Evolutionary conservation across 2,888 invertebrate species (phyloP).

Genomic region (Zelleria hepariella): DNA sequence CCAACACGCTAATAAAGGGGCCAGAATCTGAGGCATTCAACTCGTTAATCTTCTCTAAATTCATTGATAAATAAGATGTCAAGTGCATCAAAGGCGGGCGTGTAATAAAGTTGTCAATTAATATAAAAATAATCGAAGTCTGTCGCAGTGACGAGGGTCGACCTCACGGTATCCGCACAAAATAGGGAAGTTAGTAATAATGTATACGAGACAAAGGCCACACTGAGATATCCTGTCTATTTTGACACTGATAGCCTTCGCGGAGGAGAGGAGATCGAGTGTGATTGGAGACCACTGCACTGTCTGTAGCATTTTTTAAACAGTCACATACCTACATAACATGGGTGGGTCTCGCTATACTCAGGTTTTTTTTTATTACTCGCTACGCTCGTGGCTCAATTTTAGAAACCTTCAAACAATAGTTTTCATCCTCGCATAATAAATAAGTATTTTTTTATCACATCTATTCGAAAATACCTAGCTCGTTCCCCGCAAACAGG

Average conservation of each 20-base stretch:
- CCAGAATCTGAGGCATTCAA: neutral
- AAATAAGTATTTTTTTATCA: too few relatives aligned
- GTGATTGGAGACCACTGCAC: too few relatives aligned
- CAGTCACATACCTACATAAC: too few relatives aligned
- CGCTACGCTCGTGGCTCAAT: too few relatives aligned
- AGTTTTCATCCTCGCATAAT: neutral
- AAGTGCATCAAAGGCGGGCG: slow-evolving; percentile 4
- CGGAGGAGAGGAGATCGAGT: neutral
- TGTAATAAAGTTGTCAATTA: slow-evolving; percentile 14
- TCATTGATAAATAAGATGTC: neutral
- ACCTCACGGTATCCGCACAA: slow-evolving; percentile 15
- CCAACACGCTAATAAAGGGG: neutral
- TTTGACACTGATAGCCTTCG: neutral
- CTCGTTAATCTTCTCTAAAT: neutral
- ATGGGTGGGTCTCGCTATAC: too few relatives aligned
- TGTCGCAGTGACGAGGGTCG: slow-evolving; percentile 22
- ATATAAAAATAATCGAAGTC: slow-evolving; percentile 20
- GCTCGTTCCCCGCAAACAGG: too few relatives aligned
- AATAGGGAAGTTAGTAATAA: neutral
- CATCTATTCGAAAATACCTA: too few relatives aligned
- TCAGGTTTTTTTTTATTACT: too few relatives aligned
- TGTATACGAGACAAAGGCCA: neutral
- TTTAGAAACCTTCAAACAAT: neutral
- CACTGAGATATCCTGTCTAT: too few relatives aligned
- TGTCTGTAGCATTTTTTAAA: too few relatives aligned